Base-by-base conservation (phyloP, 2,797 vertebrate species). In the Acestrorhynchus altus region DNA sequence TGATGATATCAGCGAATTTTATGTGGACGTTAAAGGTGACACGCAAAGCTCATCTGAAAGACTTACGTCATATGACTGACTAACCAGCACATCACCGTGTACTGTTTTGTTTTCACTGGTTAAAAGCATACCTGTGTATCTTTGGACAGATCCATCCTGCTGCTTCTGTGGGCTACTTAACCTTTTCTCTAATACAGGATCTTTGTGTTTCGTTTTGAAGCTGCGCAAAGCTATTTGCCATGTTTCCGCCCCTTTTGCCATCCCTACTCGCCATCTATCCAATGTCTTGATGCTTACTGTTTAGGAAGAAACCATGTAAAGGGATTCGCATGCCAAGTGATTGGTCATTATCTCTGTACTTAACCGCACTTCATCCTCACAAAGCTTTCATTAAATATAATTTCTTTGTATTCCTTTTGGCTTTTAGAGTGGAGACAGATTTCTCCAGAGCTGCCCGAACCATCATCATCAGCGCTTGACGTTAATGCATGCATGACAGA, bases 11-110 rank as follows among this genome's bases (percentile, higher is more conserved):
- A 89, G 92, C 83, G 90, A 89, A 85, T 96, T 96, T 92, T 91
- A 85, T 20, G 88, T 94, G 85, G 94, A 95, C 83, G 94, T 96
- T 85, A 90, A 92, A 91, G 96, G 97, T 99, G 92, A 98, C 94
- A 89, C 82, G 72, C 83, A 86, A 81, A 90, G 86, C 78, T 86
- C 91, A 87, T 87, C 83, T 80, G 63, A 82, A 83, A 76, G 80
- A 69, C 47, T 82, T n/a, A n/a, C n/a, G 61, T 79, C 74, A 83
- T 35, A 78, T 74, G 82, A 88, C 87, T 89, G 82, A 88, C 87
- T 89, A 90, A 90, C 88, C 84, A 85, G 79, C 76, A 80, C 74
- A 78, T 82, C 80, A 79, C 39, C 61, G 60, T 75, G 68, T 86
- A 79, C 82, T 81, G 63, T 77, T 81, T 66, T 24, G 63, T 56